Conservation (phyloP, 2,888 invertebrate genomes). For the Tachina fera region DNA sequence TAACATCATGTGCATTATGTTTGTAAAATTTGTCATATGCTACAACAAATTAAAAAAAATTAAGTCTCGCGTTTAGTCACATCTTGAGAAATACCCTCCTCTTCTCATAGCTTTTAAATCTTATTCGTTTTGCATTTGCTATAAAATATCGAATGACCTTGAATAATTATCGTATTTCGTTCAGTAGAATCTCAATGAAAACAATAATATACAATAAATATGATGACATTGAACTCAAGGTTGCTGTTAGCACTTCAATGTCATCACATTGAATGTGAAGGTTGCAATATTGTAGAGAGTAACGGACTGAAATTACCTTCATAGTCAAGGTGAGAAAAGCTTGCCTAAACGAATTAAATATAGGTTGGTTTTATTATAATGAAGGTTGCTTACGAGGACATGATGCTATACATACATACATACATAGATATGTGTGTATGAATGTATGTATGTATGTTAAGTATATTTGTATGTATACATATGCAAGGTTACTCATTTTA, state of each 20-base stretch:
- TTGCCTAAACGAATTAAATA: conserved; percentile 70
- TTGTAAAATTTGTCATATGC: too few species aligned
- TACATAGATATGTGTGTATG: not conserved
- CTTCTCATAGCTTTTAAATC: conserved; percentile 27
- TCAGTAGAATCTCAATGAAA: conserved; percentile 4
- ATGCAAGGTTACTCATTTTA: not conserved
- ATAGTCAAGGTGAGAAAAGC: conserved; percentile 75
- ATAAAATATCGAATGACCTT: conserved; percentile 55
- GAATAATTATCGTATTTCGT: conserved; percentile 46
- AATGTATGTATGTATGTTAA: not conserved
- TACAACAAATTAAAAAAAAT: too few species aligned
- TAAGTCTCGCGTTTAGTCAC: not conserved
- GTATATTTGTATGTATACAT: too few species aligned
- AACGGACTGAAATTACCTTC: conserved; percentile 59
- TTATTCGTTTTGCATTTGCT: conserved; percentile 19
- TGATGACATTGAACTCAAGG: conserved; percentile 74
- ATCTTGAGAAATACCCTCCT: conserved; percentile 9
- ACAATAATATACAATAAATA: conserved; percentile 72
- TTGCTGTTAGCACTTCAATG: conserved; percentile 75
- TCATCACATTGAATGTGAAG: conserved; percentile 61
- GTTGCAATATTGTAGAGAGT: conserved; percentile 60
- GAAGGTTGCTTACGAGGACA: conserved; percentile 71
- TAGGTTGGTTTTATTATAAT: conserved; percentile 41
- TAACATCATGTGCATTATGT: too few species aligned
- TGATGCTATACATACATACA: not conserved